Evolutionary conservation across 2,113 vertebrate genomes (phyloP).

Genomic region (Haliaeetus leucogaster): DNA sequence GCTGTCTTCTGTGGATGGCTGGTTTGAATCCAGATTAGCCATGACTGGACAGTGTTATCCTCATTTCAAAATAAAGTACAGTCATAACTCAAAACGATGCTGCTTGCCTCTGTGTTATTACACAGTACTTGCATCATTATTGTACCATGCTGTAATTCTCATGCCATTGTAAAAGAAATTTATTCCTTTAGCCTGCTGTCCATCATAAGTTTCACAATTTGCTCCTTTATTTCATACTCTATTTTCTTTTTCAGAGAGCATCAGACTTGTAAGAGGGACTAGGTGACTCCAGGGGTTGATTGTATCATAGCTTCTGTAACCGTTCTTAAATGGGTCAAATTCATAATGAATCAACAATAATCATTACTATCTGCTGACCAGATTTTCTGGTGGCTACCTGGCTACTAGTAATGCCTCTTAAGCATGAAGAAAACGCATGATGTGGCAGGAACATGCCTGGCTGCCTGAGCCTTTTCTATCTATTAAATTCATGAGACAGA

Average conservation of each 20-base stretch:
- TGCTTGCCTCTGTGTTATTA: not conserved
- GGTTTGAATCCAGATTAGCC: not conserved
- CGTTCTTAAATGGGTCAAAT: not conserved
- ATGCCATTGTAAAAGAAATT: not conserved
- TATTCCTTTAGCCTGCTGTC: not conserved
- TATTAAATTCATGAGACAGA: not conserved
- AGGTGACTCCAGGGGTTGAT: not conserved
- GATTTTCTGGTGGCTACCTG: not conserved
- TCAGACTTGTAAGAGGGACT: not conserved
- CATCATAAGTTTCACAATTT: not conserved
- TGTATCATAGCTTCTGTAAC: not conserved
- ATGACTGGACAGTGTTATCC: not conserved
- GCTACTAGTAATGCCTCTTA: not conserved
- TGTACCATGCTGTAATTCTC: not conserved
- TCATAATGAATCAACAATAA: not conserved
- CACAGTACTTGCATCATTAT: not conserved
- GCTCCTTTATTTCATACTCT: not conserved
- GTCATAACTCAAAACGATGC: not conserved
- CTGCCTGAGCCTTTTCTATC: not conserved
- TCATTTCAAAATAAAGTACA: not conserved
- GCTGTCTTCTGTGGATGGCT: not conserved
- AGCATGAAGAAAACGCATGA: not conserved
- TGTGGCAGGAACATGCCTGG: not conserved
- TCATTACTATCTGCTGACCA: not conserved
- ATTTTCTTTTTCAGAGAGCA: not conserved